Percentiles rank a stretch among this genome's conserved stretches.
Evolutionary conservation across 1,140 invertebrate genomes (phyloP).

Genomic region (Cydia pomonella): DNA sequence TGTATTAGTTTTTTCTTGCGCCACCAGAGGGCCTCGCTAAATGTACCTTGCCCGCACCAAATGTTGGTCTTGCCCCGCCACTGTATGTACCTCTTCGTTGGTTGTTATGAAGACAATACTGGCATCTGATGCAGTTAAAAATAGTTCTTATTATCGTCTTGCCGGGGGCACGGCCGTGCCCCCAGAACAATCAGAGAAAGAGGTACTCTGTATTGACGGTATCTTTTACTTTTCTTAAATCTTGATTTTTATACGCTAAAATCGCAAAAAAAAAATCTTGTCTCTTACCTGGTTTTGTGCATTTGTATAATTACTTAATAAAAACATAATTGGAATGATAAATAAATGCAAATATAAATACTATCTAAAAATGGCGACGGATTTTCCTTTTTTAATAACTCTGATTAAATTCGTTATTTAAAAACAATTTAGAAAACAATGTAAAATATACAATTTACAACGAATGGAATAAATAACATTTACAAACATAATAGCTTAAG

Average conservation of each 20-base stretch:
- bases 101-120: too few relatives aligned
- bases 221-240: background rate
- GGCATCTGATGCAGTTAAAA: too few relatives aligned
- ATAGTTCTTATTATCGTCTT: too few relatives aligned
- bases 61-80: too few relatives aligned
- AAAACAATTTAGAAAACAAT: conserved; percentile 15
- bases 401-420: conserved; percentile 24
- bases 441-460: conserved; percentile 14
- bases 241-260: background rate
- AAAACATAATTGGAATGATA: conserved; percentile 26
- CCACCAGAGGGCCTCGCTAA: too few relatives aligned
- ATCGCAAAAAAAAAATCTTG: background rate
- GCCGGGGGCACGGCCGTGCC: too few relatives aligned
- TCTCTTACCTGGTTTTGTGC: background rate
- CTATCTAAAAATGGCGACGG: conserved; percentile 27
- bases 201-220: background rate
- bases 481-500: background rate
- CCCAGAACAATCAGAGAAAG: background rate
- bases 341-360: conserved; percentile 32
- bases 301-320: conserved; percentile 2
- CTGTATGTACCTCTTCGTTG: background rate
- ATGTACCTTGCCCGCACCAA: too few relatives aligned
- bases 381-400: conserved; percentile 6
- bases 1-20: too few relatives aligned
- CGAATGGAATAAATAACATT: conserved; percentile 26